Conservation (phyloP, 2,113 vertebrate species). For the Rutilus rutilus region DNA sequence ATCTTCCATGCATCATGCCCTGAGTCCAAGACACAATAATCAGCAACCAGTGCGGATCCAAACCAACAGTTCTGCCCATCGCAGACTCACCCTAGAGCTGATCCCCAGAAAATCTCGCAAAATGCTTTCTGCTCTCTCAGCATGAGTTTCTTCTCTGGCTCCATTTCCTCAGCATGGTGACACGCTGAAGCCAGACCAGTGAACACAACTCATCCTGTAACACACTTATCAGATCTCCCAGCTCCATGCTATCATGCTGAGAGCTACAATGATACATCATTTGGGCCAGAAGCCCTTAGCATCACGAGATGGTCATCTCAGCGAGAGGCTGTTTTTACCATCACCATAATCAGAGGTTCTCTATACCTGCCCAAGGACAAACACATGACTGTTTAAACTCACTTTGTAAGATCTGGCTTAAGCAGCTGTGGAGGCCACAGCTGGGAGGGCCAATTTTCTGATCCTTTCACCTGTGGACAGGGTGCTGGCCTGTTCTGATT, state of each 20-base stretch:
- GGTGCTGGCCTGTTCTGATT: conserved; percentile 4
- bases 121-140: conserved; percentile 47
- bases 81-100: background rate
- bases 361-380: conserved; percentile 9
- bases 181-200: conserved; percentile 18
- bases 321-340: conserved; percentile 32
- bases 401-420: background rate
- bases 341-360: conserved; percentile 15
- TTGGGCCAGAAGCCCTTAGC: conserved; percentile 33
- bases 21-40: background rate
- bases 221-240: conserved; percentile 33
- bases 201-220: conserved; percentile 42
- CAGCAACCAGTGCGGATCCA: conserved; percentile 9
- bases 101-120: conserved; percentile 1
- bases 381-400: conserved; percentile 28
- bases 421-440: conserved; percentile 14
- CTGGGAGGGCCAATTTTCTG: conserved; percentile 36
- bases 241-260: conserved; percentile 41
- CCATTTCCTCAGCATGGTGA: conserved; percentile 39
- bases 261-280: conserved; percentile 48
- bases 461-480: conserved; percentile 33
- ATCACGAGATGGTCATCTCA: conserved; percentile 42
- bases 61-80: conserved; percentile 17
- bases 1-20: background rate
- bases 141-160: conserved; percentile 23